A percentile compares a stretch with the other conserved stretches of the same genome.
phyloP scores from a whole-genome alignment of 2,797 vertebrate genomes.

The Onychomys leucogaster region DNA sequence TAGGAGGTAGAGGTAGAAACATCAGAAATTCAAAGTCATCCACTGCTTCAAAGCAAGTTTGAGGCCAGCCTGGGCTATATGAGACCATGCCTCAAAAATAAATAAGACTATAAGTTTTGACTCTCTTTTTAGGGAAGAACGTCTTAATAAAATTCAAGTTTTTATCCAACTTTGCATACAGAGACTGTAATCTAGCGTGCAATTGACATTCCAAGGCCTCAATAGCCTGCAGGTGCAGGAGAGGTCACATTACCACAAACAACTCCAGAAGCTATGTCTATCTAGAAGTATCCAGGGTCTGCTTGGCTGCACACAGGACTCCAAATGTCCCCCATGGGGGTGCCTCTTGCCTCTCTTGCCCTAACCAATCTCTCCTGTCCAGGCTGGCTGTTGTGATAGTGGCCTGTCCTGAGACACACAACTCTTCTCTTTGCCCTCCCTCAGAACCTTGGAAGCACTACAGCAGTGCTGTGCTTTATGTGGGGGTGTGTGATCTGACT shows the following conservation, averaged over 20 bases:
- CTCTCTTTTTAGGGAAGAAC: background rate
- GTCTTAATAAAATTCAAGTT: background rate
- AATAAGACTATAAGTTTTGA: background rate
- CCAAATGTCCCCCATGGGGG: background rate
- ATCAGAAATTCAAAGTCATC: background rate
- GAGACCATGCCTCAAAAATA: background rate
- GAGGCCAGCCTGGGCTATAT: background rate
- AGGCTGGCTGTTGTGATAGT: background rate
- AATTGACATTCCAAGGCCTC: background rate
- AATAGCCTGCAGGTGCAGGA: background rate
- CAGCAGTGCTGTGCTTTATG: background rate
- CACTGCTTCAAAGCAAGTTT: background rate
- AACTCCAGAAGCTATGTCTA: background rate
- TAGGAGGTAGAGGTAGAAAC: too few relatives aligned
- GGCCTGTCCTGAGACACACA: background rate
- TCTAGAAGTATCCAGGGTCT: background rate
- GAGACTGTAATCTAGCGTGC: background rate
- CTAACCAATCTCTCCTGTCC: background rate
- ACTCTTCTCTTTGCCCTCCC: too few relatives aligned
- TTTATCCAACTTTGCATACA: background rate
- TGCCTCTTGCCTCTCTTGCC: background rate
- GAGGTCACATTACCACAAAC: background rate
- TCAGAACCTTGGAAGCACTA: background rate
- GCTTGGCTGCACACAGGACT: background rate
- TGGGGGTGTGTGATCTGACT: too few relatives aligned